Evolutionary conservation across 1,140 invertebrate genomes (phyloP), one percentile per base, ranked within the genome.

Genomic region (Schlechtendalia chinensis): DNA sequence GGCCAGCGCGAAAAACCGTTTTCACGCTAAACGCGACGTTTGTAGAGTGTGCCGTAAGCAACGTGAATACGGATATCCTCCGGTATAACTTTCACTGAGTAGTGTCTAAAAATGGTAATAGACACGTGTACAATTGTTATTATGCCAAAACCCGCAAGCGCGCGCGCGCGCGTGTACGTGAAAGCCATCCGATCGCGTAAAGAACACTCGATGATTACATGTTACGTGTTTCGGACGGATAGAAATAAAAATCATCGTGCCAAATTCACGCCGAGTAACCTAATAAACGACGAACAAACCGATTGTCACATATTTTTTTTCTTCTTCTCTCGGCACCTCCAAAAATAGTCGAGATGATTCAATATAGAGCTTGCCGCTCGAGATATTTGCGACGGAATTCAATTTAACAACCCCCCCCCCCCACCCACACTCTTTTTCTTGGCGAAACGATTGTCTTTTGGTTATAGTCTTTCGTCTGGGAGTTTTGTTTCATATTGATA

Each of bases 221-320:
- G 50, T 72, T 72, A 72, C 67, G 50, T 72, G 47, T 72, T 72
- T 72, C 50, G 14, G 69, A 72, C 29, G 45, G 69, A 47, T 72
- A 72, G 69, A 72, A 72, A 72, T 72, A 72, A 72, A 72, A 72
- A 72, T 29, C 47, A 54, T 29, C 69, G 69, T 72, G 69, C 69
- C 69, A 72, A 72, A 72, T 72, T 72, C 69, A 72, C 69, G 69
- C 69, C 50, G n/a, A 72, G 69, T 72, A 72, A 72, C 69, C 69
- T 72, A 72, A 72, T 72, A 72, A 72, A 72, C 69, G 69, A 72
- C 53, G 69, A 53, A 54, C 69, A 72, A 72, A 72, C 69, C 69
- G 69, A 72, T 72, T 72, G 69, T 72, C 69, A 72, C 69, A 72
- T 72, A 22, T 54, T 72, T 72, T 72, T 67, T 50, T 27, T 32